Conservation (phyloP, 2,113 vertebrate genomes). For the Carollia perspicillata region DNA sequence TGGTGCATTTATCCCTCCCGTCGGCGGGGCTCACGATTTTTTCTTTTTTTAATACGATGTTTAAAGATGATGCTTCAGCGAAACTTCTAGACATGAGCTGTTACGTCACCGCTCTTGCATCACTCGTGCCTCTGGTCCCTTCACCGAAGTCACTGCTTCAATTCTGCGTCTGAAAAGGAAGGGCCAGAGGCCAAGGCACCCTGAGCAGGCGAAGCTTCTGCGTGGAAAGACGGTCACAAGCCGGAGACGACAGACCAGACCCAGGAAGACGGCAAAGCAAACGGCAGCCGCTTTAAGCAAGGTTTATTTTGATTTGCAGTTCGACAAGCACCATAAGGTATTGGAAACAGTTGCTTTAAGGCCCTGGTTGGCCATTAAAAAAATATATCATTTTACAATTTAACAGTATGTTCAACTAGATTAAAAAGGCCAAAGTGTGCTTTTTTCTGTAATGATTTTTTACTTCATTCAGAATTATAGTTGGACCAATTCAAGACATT, state of each 20-base stretch:
- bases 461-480: background rate
- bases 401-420: background rate
- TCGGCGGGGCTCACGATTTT: background rate
- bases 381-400: background rate
- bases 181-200: rapidly evolving
- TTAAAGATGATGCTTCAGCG: background rate
- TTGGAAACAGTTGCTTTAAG: background rate
- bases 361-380: background rate
- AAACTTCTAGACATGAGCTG: background rate
- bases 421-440: background rate
- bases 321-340: background rate
- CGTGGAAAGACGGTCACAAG: background rate
- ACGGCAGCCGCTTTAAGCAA: rapidly evolving
- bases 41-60: background rate
- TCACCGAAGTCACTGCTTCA: background rate
- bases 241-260: background rate
- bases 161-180: background rate
- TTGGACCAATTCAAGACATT: background rate
- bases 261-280: too few relatives aligned
- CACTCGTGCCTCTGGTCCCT: background rate
- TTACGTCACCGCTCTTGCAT: background rate
- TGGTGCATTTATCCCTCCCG: background rate
- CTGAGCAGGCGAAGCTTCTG: too few relatives aligned
- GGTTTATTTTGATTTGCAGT: background rate
- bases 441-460: background rate